These are phyloP conservation scores for Macroglossus sobrinus DNA, from an alignment of 2,113 vertebrate genomes.

Conservation along the genomic window DNA sequence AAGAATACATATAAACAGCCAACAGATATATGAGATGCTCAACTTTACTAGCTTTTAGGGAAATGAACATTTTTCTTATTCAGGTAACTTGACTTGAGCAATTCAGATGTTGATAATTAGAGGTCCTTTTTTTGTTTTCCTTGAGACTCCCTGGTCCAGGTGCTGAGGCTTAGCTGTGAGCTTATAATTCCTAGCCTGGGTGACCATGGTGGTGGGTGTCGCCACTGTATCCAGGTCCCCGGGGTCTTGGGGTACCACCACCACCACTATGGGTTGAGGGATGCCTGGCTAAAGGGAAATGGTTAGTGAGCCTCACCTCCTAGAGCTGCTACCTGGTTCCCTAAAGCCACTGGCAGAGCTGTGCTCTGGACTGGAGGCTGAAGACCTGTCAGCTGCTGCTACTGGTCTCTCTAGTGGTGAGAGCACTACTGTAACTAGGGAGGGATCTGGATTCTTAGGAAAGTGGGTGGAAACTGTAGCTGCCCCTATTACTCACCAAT, in stretches of 20 bases:
- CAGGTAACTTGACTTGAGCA: too few relatives aligned
- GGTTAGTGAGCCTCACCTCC: not conserved
- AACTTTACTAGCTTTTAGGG: too few relatives aligned
- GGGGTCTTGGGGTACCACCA: not conserved
- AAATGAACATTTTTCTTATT: too few relatives aligned
- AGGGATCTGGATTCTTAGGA: not conserved
- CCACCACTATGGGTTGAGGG: not conserved
- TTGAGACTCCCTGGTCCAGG: too few relatives aligned
- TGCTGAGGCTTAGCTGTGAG: too few relatives aligned
- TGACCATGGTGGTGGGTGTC: not conserved
- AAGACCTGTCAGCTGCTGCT: not conserved
- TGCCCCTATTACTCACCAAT: too few relatives aligned
- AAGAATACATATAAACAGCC: too few relatives aligned
- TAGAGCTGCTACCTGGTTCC: not conserved
- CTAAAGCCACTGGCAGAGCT: not conserved
- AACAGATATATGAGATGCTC: too few relatives aligned
- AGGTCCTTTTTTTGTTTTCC: too few relatives aligned
- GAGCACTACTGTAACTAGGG: not conserved
- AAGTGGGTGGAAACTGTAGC: not conserved
- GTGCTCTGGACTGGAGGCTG: not conserved
- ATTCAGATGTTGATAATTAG: too few relatives aligned
- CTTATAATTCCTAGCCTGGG: not conserved
- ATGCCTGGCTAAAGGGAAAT: not conserved
- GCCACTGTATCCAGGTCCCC: too few relatives aligned
- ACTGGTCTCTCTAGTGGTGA: not conserved